Conservation (phyloP, 2,797 vertebrate species). For the Acipenser ruthenus region DNA sequence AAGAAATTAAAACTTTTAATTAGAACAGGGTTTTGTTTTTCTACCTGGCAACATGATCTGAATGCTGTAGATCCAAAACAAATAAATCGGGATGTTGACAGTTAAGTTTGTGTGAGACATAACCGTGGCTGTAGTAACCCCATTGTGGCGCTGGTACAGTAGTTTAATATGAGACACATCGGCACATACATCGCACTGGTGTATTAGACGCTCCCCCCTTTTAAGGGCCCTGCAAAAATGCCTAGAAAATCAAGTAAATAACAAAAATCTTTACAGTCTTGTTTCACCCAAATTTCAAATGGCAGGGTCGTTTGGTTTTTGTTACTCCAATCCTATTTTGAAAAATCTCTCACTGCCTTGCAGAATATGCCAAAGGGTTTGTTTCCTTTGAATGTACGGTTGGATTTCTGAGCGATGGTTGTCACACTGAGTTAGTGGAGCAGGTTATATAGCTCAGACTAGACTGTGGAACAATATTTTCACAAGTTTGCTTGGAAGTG, state of each 20-base stretch:
- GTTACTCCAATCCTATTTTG: conserved; percentile 29
- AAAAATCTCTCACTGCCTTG: conserved; percentile 37
- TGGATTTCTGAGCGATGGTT: conserved; percentile 30
- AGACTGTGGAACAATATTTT: conserved; percentile 69
- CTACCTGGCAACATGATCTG: no score
- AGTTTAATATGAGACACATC: no score
- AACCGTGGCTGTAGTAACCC: no score
- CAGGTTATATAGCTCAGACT: conserved; percentile 46
- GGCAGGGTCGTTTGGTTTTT: conserved; percentile 40
- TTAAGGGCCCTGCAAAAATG: no score
- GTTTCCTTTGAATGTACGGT: conserved; percentile 22
- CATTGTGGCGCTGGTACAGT: no score
- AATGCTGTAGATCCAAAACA: no score
- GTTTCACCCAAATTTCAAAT: conserved; percentile 39
- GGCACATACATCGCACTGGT: no score
- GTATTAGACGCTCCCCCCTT: no score
- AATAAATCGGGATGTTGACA: no score
- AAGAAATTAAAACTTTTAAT: no score
- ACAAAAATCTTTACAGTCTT: conserved; percentile 44
- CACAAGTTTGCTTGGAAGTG: conserved; percentile 55
- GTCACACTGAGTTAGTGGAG: conserved; percentile 66
- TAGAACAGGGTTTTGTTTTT: no score
- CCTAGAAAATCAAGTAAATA: conserved; percentile 25
- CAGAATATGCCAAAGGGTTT: conserved; percentile 27
- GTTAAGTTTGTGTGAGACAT: no score